Conservation (phyloP, 2,888 invertebrate genomes). For the Tetanocera ferruginea region DNA sequence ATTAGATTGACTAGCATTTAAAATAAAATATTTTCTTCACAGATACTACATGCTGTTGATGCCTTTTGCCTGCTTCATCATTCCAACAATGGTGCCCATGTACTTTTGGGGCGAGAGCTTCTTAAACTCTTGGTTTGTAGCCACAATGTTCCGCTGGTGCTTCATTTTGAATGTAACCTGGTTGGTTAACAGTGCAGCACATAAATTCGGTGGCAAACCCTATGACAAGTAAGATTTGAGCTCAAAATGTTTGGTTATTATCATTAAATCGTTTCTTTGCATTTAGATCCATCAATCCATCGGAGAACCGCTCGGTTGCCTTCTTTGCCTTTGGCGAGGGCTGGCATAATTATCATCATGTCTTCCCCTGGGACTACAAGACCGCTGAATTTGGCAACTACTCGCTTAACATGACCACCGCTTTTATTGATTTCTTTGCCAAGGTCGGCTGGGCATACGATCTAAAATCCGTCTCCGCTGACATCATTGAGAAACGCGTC, state of each 20-base stretch:
- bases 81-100: constrained; percentile 83
- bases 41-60: constrained; percentile 83
- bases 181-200: constrained; percentile 92
- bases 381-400: constrained; percentile 83
- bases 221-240: constrained; percentile 76
- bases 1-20: not conserved
- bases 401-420: constrained; percentile 80
- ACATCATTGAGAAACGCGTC: constrained; percentile 79
- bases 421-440: constrained; percentile 85
- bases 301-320: constrained; percentile 77
- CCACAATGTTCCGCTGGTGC: constrained; percentile 82
- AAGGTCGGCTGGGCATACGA: constrained; percentile 90
- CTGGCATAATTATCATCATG: constrained; percentile 89
- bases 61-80: constrained; percentile 80
- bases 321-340: constrained; percentile 79
- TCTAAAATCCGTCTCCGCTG: constrained; percentile 82
- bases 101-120: constrained; percentile 84
- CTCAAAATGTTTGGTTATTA: not conserved
- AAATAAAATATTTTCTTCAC: constrained; percentile 20
- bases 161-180: constrained; percentile 88
- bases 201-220: constrained; percentile 82
- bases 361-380: constrained; percentile 89
- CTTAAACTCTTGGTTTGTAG: constrained; percentile 77
- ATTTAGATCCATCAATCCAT: constrained; percentile 75
- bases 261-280: not conserved